Evolutionary conservation across 2,797 vertebrate species (phyloP).

Genomic region (Alectoris magna): DNA sequence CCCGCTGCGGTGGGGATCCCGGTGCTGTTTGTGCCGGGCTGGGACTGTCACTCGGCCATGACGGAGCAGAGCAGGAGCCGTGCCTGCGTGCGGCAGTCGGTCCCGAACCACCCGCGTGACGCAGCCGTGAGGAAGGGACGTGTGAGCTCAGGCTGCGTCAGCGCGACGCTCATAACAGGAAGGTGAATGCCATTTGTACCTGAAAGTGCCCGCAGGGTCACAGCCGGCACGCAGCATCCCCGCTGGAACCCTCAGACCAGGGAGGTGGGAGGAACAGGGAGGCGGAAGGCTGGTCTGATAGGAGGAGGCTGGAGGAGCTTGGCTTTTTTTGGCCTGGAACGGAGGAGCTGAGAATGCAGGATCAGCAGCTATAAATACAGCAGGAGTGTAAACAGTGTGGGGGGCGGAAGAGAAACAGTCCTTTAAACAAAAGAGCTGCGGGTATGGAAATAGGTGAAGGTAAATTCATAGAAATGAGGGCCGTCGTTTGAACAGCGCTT

Average conservation of each 20-base stretch:
- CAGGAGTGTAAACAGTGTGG: neutral
- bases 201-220: accelerated
- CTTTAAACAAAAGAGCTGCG: neutral
- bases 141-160: accelerated
- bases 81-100: neutral
- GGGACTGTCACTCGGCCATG: neutral
- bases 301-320: neutral
- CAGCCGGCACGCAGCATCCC: accelerated
- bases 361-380: neutral
- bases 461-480: accelerated
- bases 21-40: neutral
- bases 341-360: neutral
- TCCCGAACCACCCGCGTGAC: neutral
- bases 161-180: accelerated
- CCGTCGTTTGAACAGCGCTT: accelerated
- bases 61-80: neutral
- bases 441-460: neutral
- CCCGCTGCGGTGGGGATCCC: neutral
- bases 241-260: neutral
- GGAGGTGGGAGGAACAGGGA: neutral
- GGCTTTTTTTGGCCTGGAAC: neutral
- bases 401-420: neutral
- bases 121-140: neutral
- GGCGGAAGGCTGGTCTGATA: neutral
- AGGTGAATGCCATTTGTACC: neutral